Base-by-base conservation (phyloP, 1,140 invertebrate species). In the Gyrodactylus bullatarudis region DNA sequence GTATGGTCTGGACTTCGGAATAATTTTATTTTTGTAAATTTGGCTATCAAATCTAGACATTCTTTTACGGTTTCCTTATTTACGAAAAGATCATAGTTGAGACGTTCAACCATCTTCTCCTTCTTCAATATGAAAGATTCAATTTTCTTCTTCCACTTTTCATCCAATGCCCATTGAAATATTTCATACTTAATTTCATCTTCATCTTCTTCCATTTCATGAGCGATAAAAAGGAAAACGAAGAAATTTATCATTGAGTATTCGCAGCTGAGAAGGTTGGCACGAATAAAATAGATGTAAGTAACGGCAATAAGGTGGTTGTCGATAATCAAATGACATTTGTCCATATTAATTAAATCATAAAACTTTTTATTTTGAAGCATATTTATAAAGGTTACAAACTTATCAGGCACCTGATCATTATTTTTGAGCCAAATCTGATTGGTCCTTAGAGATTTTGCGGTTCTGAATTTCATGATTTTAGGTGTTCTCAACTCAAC, bases 171-270 rank as follows among this genome's bases (percentile, higher is more conserved):
- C 82, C 82, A 84, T 1, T 81, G 79, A 75, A 84, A 81, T 72
- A 84, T 80, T 75, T 83, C 82, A 76, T 80, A 80, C 76, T 83
- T 83, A 19, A 79, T 76, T 68, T 83, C 80, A 75, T 84, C 81
- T 54, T 84, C 82, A 76, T 85, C 84, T 76, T 85, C 84, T 76
- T 85, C 84, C 79, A 85, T 84, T 74, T 84, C 83, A 78, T 84
- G 83, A 22, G 84, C 84, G 26, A 85, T 77, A 76, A 83, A 84
- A 71, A 84, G 84, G 34, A 23, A 76, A 74, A 54, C 1, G n/a
- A 75, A 75, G 68, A 24, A n/a, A n/a, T 72, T 27, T n/a, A 54
- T 54, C n/a, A 54, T 8, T 16, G 34, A 16, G n/a, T 16, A 54
- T 54, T 54, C 34, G 8, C 8, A 54, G 8, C n/a, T 54, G 8